phyloP scores from a whole-genome alignment of 2,888 invertebrate genomes.

The Nesidiocoris tenuis region DNA sequence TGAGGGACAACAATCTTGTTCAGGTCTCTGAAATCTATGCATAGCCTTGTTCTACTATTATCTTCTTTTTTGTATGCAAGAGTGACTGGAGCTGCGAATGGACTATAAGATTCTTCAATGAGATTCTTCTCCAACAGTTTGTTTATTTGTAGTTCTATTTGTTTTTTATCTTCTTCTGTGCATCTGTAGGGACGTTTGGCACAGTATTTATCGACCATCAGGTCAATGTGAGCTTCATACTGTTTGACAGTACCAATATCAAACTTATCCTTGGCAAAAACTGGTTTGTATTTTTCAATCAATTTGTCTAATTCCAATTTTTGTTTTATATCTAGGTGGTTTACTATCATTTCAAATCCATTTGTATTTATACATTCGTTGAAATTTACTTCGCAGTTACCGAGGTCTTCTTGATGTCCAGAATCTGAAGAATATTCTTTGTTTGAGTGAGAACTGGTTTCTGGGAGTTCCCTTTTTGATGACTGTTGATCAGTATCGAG shows the following conservation, averaged over 20 bases:
- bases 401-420: no score
- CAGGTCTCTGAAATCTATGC: conserved; percentile 20
- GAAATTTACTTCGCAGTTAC: no score
- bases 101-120: conserved; percentile 38
- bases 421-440: no score
- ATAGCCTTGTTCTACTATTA: conserved; percentile 15
- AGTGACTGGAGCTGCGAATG: conserved; percentile 33
- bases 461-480: not conserved
- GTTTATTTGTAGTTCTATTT: conserved; percentile 37
- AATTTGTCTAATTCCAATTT: not conserved
- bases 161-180: conserved; percentile 15
- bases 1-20: conserved; percentile 33
- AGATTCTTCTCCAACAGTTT: conserved; percentile 25
- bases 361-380: not conserved
- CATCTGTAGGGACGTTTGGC: conserved; percentile 31
- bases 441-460: no score
- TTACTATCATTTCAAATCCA: not conserved
- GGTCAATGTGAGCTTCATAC: conserved; percentile 14
- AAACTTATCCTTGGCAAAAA: conserved; percentile 30
- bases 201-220: conserved; percentile 36
- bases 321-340: not conserved
- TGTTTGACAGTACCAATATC: conserved; percentile 24
- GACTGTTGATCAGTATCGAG: not conserved
- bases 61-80: conserved; percentile 35
- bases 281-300: not conserved